Conservation (phyloP, 2,797 vertebrate species). For the Otolemur crassicaudatus region DNA sequence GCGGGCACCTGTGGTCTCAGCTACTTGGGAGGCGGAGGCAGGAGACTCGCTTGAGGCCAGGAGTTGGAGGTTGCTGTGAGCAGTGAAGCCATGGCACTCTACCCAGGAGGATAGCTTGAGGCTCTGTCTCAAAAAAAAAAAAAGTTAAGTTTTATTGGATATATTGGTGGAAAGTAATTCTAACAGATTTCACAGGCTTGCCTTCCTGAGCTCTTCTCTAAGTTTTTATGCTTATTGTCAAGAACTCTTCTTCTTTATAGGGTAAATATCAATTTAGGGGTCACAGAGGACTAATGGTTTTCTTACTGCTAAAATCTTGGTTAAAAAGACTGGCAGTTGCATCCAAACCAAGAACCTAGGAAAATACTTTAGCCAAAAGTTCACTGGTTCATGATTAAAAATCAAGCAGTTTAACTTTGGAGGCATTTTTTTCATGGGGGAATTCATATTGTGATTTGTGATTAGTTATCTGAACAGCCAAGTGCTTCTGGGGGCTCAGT, state of each 20-base stretch:
- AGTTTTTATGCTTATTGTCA: constrained; percentile 7
- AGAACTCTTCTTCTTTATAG: constrained; percentile 27
- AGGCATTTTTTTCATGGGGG: constrained; percentile 55
- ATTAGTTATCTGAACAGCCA: constrained; percentile 73
- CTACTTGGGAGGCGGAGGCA: too few relatives aligned
- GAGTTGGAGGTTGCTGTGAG: too few relatives aligned
- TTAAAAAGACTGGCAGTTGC: not conserved
- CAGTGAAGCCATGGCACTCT: too few relatives aligned
- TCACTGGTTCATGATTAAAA: constrained; percentile 71
- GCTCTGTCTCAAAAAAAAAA: not conserved
- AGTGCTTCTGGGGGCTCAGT: constrained; percentile 49
- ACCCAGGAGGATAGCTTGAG: too few relatives aligned
- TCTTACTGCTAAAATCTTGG: constrained; percentile 49
- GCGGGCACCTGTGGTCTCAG: too few relatives aligned
- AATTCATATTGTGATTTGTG: constrained; percentile 62
- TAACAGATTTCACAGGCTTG: constrained; percentile 52
- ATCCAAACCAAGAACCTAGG: constrained; percentile 15
- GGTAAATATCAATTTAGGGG: not conserved
- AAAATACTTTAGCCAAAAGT: constrained; percentile 50
- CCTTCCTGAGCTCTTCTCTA: constrained; percentile 38
- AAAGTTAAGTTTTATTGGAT: constrained; percentile 54
- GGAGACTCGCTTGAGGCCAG: too few relatives aligned
- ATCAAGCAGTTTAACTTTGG: constrained; percentile 61
- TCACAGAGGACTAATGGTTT: constrained; percentile 44
- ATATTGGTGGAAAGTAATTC: constrained; percentile 39